Conservation (phyloP, 1,140 invertebrate genomes). For the Caenorhabditis tropicalis region DNA sequence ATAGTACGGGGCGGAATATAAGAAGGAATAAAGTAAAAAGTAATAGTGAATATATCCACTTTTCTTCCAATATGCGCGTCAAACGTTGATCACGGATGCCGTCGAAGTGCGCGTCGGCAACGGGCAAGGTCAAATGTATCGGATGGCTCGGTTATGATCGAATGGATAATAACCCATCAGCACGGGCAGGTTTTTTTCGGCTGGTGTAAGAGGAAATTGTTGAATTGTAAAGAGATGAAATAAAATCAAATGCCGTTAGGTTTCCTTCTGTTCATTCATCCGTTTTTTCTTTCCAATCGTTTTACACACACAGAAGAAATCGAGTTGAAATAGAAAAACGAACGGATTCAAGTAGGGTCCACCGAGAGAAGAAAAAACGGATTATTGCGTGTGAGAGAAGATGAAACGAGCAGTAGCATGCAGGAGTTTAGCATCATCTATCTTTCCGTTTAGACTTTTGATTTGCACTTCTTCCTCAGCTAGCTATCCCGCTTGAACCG, state of each 20-base stretch:
- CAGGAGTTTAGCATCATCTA: constrained; percentile 7
- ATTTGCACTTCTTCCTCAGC: constrained; percentile 7
- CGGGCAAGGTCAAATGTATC: constrained; percentile 38
- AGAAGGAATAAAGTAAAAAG: not conserved
- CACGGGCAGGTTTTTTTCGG: not conserved
- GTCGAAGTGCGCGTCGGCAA: not conserved
- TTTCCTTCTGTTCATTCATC: not conserved
- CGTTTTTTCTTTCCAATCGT: not conserved
- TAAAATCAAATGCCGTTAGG: not conserved
- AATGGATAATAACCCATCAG: constrained; percentile 33
- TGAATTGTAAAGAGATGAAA: constrained; percentile 11
- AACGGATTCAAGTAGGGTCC: constrained; percentile 1
- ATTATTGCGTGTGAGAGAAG: constrained; percentile 13
- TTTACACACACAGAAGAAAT: not conserved
- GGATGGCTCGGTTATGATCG: constrained; percentile 33
- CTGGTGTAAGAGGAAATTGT: not conserved
- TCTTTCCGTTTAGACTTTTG: constrained; percentile 17
- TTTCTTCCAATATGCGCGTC: not conserved
- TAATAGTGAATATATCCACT: constrained; percentile 15
- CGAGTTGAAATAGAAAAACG: not conserved
- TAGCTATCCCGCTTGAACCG: not conserved
- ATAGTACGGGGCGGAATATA: not conserved
- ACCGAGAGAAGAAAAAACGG: not conserved
- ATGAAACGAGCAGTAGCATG: not conserved
- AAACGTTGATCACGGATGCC: constrained; percentile 16